Base-by-base conservation (phyloP, 2,113 vertebrate genomes). In the Coracopsis vasa region DNA sequence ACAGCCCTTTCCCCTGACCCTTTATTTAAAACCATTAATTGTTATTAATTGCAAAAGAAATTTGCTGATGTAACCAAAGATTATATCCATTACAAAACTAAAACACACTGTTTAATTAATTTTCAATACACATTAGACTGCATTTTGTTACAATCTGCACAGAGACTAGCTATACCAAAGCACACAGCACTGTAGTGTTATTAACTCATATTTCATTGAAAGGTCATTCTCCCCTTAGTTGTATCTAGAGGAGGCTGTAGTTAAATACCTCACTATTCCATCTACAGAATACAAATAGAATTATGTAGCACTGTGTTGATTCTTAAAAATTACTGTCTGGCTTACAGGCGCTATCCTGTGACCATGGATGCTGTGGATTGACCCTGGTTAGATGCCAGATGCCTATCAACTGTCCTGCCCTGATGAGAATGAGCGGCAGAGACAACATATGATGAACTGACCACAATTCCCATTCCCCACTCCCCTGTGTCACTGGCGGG, bases 121-220 rank as follows among this genome's bases (percentile, higher is more conserved):
- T 97, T 97, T 91, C 94, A 97, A 93, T 96, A 96, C 92, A 95
- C 90, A 96, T 94, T 96, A 93, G 95, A 58, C 86, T 92, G 75
- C 81, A 83, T 94, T 97, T 97, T 95, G 83, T 89, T 93, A 92
- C 88, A 90, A 91, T 84, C 45, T 85, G 80, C 75, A 88, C 27
- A 71, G 60, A 93, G 89, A 95, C 93, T 97, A 97, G 94, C 61
- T 95, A 0, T 0, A 93, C 64, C 86, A 96, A 94, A 91, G 86
- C 91, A 96, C 88, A 90, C 51, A 88, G 93, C 8, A 6, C 62
- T 79, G 58, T 31, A 70, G 64, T 82, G 88, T 95, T 97, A 96
- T 96, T 95, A 97, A 95, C 92, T 97, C 94, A 86, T 96, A 96
- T 96, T 97, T 97, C 94, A 96, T 12, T 93, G 90, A 97, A 96